These are phyloP conservation scores for Mellilla xanthometata DNA, from an alignment of 2,888 invertebrate species.

Conservation along the genomic window DNA sequence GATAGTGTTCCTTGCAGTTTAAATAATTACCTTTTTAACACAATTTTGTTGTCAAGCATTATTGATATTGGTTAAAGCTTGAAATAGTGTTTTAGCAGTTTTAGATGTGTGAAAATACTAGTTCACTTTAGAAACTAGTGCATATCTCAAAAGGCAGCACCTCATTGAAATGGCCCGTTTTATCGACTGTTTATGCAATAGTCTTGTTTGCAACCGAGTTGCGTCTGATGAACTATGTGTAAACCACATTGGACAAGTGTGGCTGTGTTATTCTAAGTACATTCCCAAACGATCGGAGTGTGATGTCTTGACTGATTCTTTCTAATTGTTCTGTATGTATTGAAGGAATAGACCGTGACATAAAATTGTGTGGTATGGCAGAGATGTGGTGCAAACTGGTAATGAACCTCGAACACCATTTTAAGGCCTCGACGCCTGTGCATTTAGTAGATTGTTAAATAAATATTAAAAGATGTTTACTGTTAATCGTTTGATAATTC, in stretches of 20 bases:
- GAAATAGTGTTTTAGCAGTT: too few relatives aligned
- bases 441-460: conserved; percentile 80
- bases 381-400: conserved; percentile 42
- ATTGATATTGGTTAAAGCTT: too few relatives aligned
- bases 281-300: conserved; percentile 61
- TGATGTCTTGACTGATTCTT: conserved; percentile 65
- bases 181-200: conserved; percentile 9
- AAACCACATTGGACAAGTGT: conserved; percentile 27
- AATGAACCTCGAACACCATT: conserved; percentile 39
- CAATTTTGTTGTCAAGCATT: too few relatives aligned
- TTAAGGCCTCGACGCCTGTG: conserved; percentile 64
- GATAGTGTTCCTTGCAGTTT: not conserved
- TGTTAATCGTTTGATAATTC: conserved; percentile 70
- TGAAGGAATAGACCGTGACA: conserved; percentile 37
- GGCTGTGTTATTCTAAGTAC: conserved; percentile 78
- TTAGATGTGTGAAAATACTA: too few relatives aligned
- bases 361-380: conserved; percentile 20
- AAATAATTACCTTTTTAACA: too few relatives aligned
- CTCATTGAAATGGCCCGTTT: conserved; percentile 12
- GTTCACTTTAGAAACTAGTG: conserved; percentile 5
- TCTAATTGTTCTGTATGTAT: conserved; percentile 53
- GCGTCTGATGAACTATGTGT: conserved; percentile 15
- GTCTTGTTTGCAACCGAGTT: not conserved
- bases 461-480: conserved; percentile 67
- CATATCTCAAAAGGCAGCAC: conserved; percentile 9